Conservation (phyloP, 2,797 vertebrate species). For the Chaenodraco wilsoni region DNA sequence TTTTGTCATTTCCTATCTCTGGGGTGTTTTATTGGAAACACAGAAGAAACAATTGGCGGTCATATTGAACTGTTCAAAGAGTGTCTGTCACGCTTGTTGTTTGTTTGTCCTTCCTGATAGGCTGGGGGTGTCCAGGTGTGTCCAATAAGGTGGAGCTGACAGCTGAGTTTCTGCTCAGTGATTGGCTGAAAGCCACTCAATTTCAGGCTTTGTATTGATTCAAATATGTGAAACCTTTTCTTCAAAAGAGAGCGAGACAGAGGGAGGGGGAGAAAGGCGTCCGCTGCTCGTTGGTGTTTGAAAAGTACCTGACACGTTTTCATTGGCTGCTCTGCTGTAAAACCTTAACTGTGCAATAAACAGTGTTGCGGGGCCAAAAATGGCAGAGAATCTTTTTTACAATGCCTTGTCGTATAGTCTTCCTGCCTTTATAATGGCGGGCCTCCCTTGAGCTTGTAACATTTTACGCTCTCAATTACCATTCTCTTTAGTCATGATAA, state of each 20-base stretch:
- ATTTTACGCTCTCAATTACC: slow-evolving; percentile 26
- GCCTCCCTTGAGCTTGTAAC: slow-evolving; percentile 30
- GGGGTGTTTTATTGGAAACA: slow-evolving; percentile 7
- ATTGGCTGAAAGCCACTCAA: slow-evolving; percentile 65
- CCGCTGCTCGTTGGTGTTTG: slow-evolving; percentile 22
- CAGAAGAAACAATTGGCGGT: slow-evolving; percentile 3
- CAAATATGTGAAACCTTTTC: slow-evolving; percentile 71
- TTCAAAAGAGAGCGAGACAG: neutral
- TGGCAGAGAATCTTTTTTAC: neutral
- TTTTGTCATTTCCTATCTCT: slow-evolving; percentile 14
- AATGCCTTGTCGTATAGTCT: neutral
- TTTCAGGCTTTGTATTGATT: slow-evolving; percentile 76
- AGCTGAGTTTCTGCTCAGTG: slow-evolving; percentile 34
- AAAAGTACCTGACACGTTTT: slow-evolving; percentile 42
- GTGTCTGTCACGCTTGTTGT: slow-evolving; percentile 8
- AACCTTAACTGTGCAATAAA: slow-evolving; percentile 53
- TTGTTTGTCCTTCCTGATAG: slow-evolving; percentile 53
- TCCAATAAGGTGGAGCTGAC: slow-evolving; percentile 44
- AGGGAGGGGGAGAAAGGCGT: slow-evolving; percentile 5
- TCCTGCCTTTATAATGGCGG: slow-evolving; percentile 37
- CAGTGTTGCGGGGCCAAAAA: slow-evolving; percentile 36
- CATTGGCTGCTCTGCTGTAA: slow-evolving; percentile 42
- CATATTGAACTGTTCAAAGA: slow-evolving; percentile 27
- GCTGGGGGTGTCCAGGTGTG: slow-evolving; percentile 54
- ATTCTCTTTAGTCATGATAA: slow-evolving; percentile 37